phyloP scores from a whole-genome alignment of 2,888 invertebrate genomes.

The Ypsolopha sequella region DNA sequence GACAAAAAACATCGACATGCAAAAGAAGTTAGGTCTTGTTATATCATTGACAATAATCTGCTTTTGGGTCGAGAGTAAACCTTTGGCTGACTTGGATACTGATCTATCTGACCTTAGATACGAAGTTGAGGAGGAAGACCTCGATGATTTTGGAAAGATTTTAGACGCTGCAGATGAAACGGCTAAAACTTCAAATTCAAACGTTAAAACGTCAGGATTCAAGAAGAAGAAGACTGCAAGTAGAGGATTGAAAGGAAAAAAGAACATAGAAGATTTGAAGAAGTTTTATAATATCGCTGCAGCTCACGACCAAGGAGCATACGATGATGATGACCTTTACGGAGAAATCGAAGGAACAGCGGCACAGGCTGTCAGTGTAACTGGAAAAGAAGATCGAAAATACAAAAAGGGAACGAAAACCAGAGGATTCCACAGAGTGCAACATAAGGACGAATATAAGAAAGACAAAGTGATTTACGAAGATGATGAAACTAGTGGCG shows the following conservation, averaged over 20 bases:
- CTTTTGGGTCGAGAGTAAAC: conserved; percentile 21
- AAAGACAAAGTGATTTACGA: conserved; percentile 72
- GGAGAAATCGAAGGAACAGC: conserved; percentile 45
- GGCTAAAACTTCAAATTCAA: conserved; percentile 14
- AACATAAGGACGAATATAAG: conserved; percentile 73
- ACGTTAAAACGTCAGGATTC: conserved; percentile 27
- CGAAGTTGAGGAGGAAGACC: conserved; percentile 41
- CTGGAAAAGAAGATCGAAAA: conserved; percentile 53
- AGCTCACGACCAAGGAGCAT: conserved; percentile 32
- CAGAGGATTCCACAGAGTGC: conserved; percentile 68
- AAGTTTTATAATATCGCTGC: conserved; percentile 36
- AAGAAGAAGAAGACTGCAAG: conserved; percentile 34
- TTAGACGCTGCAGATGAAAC: conserved; percentile 18
- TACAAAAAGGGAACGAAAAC: conserved; percentile 70
- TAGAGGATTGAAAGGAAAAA: conserved; percentile 33
- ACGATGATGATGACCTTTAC: conserved; percentile 49
- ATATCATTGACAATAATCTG: conserved; percentile 34
- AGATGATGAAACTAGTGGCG: conserved; percentile 64
- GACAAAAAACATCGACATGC: conserved; percentile 19
- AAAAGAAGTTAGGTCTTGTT: conserved; percentile 36
- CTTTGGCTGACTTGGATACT: conserved; percentile 38
- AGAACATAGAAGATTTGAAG: conserved; percentile 38
- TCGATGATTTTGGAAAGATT: conserved; percentile 36
- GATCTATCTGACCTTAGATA: conserved; percentile 40
- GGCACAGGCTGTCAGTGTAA: conserved; percentile 42